Evolutionary conservation across 2,888 invertebrate species (phyloP).

Genomic region (Hypomecis atomaria): DNA sequence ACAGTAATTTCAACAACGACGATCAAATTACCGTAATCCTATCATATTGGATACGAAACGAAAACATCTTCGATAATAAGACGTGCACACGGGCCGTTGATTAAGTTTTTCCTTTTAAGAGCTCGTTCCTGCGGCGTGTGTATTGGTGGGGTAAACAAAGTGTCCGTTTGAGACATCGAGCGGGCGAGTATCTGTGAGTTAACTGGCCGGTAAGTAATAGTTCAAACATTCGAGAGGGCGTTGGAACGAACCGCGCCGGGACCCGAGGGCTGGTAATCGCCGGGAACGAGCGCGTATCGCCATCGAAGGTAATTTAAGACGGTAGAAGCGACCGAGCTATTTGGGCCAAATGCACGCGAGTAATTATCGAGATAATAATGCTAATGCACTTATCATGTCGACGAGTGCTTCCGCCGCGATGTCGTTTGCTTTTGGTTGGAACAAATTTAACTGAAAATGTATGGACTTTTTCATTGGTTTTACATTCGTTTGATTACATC

Average conservation of each 20-base stretch:
- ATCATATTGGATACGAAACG: constrained; percentile 45
- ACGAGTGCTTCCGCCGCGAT: constrained; percentile 77
- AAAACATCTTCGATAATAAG: constrained; percentile 59
- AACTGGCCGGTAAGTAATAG: constrained; percentile 74
- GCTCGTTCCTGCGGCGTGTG: constrained; percentile 56
- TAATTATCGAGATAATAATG: constrained; percentile 84
- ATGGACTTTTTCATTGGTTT: constrained; percentile 9
- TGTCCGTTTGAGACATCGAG: constrained; percentile 59
- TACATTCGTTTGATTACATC: background rate
- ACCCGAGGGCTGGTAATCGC: constrained; percentile 58
- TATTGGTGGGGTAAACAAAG: constrained; percentile 65
- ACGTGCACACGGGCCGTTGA: constrained; percentile 63
- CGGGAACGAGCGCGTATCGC: constrained; percentile 63
- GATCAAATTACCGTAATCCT: constrained; percentile 29
- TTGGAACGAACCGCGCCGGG: constrained; percentile 49
- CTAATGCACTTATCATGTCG: constrained; percentile 84
- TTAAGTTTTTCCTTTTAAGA: constrained; percentile 69
- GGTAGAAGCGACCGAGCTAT: constrained; percentile 74
- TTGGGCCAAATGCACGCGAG: constrained; percentile 82
- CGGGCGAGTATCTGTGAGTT: constrained; percentile 53
- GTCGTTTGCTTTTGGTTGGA: constrained; percentile 55
- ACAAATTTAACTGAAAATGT: constrained; percentile 56
- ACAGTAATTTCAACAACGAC: constrained; percentile 29
- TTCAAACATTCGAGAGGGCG: constrained; percentile 69
- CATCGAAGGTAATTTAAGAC: constrained; percentile 74